Conservation (phyloP, 2,113 vertebrate species). For the Nipponia nippon region DNA sequence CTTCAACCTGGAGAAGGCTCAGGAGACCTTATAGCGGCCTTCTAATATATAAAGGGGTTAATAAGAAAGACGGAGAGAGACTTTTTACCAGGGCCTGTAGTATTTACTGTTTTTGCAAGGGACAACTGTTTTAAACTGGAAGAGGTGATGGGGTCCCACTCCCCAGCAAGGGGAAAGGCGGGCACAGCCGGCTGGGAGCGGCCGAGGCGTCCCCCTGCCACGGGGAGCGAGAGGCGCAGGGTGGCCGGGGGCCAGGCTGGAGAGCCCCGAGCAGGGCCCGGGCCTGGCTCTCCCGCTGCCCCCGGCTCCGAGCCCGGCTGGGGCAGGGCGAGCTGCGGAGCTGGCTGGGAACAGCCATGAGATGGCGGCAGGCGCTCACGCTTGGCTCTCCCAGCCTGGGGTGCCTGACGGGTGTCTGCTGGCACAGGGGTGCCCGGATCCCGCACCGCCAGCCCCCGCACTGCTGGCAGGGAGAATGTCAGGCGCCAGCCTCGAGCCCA, state of each 20-base stretch:
- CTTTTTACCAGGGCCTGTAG: background rate
- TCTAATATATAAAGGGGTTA: background rate
- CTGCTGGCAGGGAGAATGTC: background rate
- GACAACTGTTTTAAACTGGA: background rate
- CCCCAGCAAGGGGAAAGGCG: fast-evolving
- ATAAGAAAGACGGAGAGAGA: background rate
- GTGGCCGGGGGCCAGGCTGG: no score
- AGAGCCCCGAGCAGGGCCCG: no score
- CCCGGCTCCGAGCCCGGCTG: fast-evolving
- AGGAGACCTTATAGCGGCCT: background rate
- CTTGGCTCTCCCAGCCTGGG: background rate
- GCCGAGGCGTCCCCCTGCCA: background rate
- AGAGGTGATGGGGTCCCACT: background rate
- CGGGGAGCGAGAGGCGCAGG: fast-evolving
- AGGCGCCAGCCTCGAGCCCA: background rate
- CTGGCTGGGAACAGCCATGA: constrained; percentile 21
- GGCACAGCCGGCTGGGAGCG: background rate
- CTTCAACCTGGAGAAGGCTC: background rate
- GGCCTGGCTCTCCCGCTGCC: fast-evolving
- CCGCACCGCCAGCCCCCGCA: background rate
- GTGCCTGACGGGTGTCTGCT: background rate
- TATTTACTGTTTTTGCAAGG: background rate
- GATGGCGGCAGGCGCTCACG: constrained; percentile 27
- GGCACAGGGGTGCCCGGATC: fast-evolving
- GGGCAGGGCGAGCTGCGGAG: background rate